Conservation (phyloP, 2,888 invertebrate species). For the Nephrotoma flavescens region DNA sequence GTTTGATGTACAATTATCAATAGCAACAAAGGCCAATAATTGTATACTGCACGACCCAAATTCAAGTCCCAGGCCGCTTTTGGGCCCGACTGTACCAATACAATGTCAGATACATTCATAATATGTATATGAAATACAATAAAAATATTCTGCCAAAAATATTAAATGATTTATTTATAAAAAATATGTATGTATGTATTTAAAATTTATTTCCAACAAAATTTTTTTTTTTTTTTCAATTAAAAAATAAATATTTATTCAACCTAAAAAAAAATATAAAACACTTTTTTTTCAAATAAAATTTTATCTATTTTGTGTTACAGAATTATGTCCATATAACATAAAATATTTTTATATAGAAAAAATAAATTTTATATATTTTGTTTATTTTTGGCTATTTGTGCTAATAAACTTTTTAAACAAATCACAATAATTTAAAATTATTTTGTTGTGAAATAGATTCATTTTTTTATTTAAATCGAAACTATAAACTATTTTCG, state of each 20-base stretch:
- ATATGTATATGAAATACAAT: not conserved
- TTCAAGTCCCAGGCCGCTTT: not conserved
- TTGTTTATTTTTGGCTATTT: not conserved
- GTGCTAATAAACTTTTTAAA: not conserved
- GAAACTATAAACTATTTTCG: not conserved
- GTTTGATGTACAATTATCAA: too few relatives aligned
- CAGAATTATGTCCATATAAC: not conserved
- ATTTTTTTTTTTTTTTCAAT: not conserved
- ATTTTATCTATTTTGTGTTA: not conserved
- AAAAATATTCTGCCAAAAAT: not conserved
- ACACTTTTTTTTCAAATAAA: not conserved
- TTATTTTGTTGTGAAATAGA: not conserved
- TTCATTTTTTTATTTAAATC: not conserved
- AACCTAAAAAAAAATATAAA: not conserved
- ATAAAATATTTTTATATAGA: not conserved
- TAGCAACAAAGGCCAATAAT: too few relatives aligned
- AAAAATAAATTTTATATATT: not conserved
- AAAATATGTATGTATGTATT: not conserved
- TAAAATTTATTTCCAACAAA: not conserved
- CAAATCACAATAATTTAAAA: not conserved
- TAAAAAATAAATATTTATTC: not conserved
- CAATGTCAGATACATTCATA: not conserved
- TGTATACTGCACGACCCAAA: too few relatives aligned
- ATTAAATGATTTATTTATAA: not conserved
- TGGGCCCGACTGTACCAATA: not conserved